Percentiles rank a stretch among this genome's conserved stretches.
Conservation (phyloP, 2,797 vertebrate genomes). For the Myotis myotis region DNA sequence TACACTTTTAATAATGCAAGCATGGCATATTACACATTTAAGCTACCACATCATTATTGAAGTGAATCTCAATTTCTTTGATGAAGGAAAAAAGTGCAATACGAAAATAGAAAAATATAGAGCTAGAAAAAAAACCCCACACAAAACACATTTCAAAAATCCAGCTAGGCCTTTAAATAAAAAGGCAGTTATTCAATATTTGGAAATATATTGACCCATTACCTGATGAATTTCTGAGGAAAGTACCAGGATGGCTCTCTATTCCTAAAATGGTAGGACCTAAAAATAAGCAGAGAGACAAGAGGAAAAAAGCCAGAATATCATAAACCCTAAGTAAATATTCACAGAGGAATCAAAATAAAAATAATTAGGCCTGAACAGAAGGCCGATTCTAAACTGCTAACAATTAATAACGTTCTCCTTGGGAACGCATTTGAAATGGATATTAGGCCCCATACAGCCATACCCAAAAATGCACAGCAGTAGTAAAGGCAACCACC, state of each 20-base stretch:
- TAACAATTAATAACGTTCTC: not conserved
- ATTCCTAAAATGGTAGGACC: slow-evolving; percentile 51
- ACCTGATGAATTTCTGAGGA: slow-evolving; percentile 77
- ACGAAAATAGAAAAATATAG: not conserved
- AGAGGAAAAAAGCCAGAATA: slow-evolving; percentile 27
- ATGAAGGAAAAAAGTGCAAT: not conserved
- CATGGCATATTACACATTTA: not conserved
- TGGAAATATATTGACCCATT: slow-evolving; percentile 11
- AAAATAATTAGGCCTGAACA: not conserved
- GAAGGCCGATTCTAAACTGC: not conserved
- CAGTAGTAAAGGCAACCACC: slow-evolving; percentile 42
- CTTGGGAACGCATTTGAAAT: not conserved
- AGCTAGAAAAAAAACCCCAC: not conserved
- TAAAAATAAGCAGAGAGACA: slow-evolving; percentile 65
- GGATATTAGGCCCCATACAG: fast-evolving
- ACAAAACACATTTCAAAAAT: not conserved
- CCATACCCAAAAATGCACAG: not conserved
- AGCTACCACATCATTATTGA: not conserved
- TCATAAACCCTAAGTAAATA: not conserved
- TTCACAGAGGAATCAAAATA: slow-evolving; percentile 9
- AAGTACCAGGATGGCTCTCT: slow-evolving; percentile 33
- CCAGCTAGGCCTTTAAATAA: not conserved
- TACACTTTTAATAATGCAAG: not conserved
- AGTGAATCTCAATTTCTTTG: slow-evolving; percentile 39
- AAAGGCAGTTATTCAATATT: slow-evolving; percentile 1